These are phyloP conservation scores for Meiosimyza decipiens DNA, from an alignment of 2,888 invertebrate genomes.

Conservation along the genomic window DNA sequence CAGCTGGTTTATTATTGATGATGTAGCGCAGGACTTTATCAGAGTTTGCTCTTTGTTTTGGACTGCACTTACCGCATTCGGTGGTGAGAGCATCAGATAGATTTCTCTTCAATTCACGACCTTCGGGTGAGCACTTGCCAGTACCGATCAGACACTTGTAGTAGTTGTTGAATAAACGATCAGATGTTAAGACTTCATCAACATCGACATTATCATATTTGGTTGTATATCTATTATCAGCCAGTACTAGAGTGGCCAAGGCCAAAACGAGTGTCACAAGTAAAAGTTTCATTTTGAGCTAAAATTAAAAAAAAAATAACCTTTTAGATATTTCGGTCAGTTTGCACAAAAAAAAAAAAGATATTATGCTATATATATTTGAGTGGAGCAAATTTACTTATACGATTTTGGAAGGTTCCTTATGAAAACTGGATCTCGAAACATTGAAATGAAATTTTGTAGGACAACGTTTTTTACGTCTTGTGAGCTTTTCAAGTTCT, in stretches of 20 bases:
- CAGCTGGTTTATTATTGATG: constrained; percentile 73
- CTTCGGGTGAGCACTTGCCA: constrained; percentile 71
- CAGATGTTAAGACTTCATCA: constrained; percentile 70
- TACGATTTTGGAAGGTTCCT: too few species aligned
- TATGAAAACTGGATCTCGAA: too few species aligned
- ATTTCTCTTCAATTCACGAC: constrained; percentile 70
- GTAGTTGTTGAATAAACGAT: constrained; percentile 70
- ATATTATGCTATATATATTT: too few species aligned
- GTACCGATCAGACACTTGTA: constrained; percentile 71
- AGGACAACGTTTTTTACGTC: too few species aligned
- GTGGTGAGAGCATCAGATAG: constrained; percentile 73
- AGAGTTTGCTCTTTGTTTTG: constrained; percentile 71
- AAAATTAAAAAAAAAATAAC: too few species aligned
- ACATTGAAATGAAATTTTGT: too few species aligned
- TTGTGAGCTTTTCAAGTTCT: too few species aligned
- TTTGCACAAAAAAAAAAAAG: too few species aligned
- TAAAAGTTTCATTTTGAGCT: constrained; percentile 51
- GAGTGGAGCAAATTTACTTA: too few species aligned
- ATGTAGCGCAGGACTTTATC: constrained; percentile 74
- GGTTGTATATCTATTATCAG: constrained; percentile 56
- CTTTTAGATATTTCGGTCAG: too few species aligned
- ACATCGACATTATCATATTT: constrained; percentile 71
- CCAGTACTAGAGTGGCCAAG: constrained; percentile 53
- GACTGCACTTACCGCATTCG: constrained; percentile 74
- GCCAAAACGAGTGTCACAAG: constrained; percentile 52